These are phyloP conservation scores for Microtus ochrogaster DNA, from an alignment of 2,113 vertebrate genomes.

Conservation along the genomic window DNA sequence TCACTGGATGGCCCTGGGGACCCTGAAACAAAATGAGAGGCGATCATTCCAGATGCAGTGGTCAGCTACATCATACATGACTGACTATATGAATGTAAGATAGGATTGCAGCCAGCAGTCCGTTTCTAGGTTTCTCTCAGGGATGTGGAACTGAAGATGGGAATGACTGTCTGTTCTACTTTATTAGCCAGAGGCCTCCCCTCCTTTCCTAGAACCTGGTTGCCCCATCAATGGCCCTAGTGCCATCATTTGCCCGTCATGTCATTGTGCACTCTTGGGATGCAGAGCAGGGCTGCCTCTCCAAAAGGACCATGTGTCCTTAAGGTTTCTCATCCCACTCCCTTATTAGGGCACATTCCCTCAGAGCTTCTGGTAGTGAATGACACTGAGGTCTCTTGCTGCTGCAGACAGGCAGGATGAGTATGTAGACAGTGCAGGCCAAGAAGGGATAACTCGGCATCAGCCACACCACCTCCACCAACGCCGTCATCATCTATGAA, in stretches of 20 bases:
- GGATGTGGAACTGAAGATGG: not conserved
- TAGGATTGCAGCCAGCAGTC: fast-evolving
- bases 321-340: too few species aligned
- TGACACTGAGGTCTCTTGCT: not conserved
- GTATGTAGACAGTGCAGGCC: not conserved
- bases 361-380: not conserved
- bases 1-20: slow-evolving; percentile 92
- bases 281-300: not conserved
- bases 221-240: not conserved
- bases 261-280: not conserved
- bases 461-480: not conserved
- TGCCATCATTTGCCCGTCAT: not conserved
- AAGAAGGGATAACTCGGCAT: not conserved
- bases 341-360: too few species aligned
- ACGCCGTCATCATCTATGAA: not conserved
- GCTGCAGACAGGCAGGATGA: not conserved
- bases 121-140: not conserved
- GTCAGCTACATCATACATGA: not conserved
- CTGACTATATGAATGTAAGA: not conserved
- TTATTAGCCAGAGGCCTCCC: not conserved
- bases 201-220: not conserved
- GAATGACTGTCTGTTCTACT: too few species aligned
- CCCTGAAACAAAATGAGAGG: slow-evolving; percentile 83
- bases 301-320: not conserved
- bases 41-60: not conserved